These are phyloP conservation scores for Sciurus vulgaris DNA, from an alignment of 2,797 vertebrate genomes.

Conservation along the genomic window DNA sequence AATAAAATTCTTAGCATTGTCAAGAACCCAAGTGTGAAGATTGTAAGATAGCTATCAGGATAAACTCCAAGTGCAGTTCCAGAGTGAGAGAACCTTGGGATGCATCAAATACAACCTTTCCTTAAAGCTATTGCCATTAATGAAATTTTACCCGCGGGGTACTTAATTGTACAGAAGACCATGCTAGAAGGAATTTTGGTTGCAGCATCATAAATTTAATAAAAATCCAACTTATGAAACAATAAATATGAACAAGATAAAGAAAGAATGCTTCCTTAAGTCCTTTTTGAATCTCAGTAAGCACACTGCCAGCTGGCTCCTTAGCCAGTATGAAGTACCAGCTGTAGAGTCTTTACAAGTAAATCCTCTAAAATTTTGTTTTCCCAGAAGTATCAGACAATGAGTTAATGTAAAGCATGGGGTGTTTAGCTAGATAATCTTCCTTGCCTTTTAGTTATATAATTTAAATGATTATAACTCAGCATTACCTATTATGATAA, in stretches of 20 bases:
- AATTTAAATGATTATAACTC: neutral
- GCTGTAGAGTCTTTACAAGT: constrained; percentile 32
- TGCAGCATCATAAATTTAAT: neutral
- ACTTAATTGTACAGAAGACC: constrained; percentile 46
- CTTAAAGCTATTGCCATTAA: constrained; percentile 59
- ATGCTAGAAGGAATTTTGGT: neutral
- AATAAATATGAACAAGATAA: constrained; percentile 45
- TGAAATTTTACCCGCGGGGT: constrained; percentile 53
- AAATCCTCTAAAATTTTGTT: constrained; percentile 30
- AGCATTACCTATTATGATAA: neutral
- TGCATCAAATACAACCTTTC: neutral
- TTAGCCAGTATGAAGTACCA: neutral
- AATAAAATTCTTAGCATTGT: constrained; percentile 66
- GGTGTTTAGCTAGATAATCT: neutral
- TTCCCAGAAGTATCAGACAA: constrained; percentile 4
- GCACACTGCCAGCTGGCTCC: constrained; percentile 24
- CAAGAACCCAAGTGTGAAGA: constrained; percentile 67
- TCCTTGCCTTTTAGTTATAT: neutral
- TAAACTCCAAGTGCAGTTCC: neutral
- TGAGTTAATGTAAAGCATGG: neutral
- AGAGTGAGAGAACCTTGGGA: neutral
- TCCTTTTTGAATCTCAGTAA: constrained; percentile 46
- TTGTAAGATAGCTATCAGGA: neutral
- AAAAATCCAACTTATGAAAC: constrained; percentile 51
- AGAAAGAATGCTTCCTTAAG: neutral